Percentiles rank a stretch among this genome's conserved stretches.
Conservation (phyloP, 2,113 vertebrate genomes). For the Oriolus oriolus region DNA sequence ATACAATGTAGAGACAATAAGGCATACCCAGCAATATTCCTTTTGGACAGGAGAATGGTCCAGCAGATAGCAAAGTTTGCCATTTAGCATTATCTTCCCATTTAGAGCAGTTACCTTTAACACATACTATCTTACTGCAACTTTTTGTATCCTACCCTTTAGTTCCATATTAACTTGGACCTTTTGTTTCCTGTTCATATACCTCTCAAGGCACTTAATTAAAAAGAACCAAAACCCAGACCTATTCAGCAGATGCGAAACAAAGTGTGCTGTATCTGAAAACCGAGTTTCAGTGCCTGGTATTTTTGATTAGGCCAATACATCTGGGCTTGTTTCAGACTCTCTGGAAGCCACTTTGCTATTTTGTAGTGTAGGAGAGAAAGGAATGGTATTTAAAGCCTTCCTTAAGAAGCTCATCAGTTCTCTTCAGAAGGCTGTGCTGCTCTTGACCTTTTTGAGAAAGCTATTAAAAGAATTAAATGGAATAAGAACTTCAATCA, state of each 20-base stretch:
- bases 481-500: neutral
- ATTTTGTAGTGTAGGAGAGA: neutral
- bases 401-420: neutral
- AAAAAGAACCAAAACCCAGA: neutral
- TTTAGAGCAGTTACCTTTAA: neutral
- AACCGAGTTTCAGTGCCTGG: neutral
- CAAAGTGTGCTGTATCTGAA: neutral
- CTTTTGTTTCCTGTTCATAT: neutral
- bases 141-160: neutral
- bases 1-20: neutral
- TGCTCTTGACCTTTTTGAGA: conserved; percentile 8
- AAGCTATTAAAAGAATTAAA: conserved; percentile 9
- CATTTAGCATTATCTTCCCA: neutral
- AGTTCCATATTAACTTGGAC: neutral
- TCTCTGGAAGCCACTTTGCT: neutral
- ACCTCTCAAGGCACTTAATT: neutral
- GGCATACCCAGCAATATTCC: neutral
- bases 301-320: neutral
- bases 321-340: neutral
- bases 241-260: neutral
- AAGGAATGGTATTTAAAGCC: neutral
- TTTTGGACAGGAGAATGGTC: neutral
- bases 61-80: neutral
- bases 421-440: neutral
- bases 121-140: neutral